A percentile compares a stretch with the other conserved stretches of the same genome.
Conservation (phyloP, 1,140 invertebrate species). For the Solenopsis invicta region DNA sequence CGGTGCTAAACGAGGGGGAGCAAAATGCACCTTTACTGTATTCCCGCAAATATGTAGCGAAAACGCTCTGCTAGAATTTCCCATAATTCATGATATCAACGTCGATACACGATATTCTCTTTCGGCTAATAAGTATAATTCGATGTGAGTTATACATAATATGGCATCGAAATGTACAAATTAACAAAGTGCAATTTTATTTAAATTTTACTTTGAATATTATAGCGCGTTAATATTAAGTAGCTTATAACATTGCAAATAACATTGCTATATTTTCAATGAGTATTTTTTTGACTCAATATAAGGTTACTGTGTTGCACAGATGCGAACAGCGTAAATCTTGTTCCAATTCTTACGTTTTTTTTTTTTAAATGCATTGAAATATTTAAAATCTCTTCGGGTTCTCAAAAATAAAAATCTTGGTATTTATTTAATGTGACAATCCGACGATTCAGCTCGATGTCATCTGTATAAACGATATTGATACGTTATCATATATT, state of each 20-base stretch:
- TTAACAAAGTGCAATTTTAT: neutral
- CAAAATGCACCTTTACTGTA: constrained; percentile 25
- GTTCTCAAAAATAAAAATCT: neutral
- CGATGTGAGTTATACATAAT: neutral
- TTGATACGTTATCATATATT: constrained; percentile 50
- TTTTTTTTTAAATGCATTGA: neutral
- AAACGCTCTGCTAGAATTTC: neutral
- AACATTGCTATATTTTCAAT: neutral
- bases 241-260: neutral
- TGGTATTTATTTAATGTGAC: constrained; percentile 11
- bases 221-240: neutral
- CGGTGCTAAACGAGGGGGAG: constrained; percentile 31
- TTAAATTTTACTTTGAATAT: neutral
- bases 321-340: neutral
- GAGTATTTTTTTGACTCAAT: neutral
- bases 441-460: constrained; percentile 1
- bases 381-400: neutral
- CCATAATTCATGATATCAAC: neutral
- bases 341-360: neutral
- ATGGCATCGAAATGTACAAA: neutral
- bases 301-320: neutral
- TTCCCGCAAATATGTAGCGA: constrained; percentile 12
- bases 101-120: neutral
- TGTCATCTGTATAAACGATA: neutral
- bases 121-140: constrained; percentile 13